Percentiles rank a stretch among this genome's conserved stretches.
These are phyloP conservation scores for Galeopsomyia nigrocyanea DNA, from an alignment of 2,888 invertebrate species.

Conservation along the genomic window DNA sequence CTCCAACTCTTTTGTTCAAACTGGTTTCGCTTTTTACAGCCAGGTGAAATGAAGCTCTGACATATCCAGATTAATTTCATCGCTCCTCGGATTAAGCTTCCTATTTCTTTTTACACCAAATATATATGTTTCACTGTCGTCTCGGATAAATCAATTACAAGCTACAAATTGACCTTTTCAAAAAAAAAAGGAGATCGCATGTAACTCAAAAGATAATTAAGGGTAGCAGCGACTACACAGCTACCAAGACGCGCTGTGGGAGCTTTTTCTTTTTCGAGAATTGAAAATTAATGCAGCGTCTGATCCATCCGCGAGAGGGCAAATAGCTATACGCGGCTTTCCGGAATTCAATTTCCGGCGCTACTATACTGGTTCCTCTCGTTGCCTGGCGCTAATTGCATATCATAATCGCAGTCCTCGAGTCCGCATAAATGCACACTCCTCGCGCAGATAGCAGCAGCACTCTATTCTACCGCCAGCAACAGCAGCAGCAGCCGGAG, in stretches of 20 bases:
- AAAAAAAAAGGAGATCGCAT: background rate
- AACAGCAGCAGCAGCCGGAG: too few relatives aligned
- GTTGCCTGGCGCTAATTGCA: constrained; percentile 23
- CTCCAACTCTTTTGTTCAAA: background rate
- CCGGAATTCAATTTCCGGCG: constrained; percentile 43
- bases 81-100: too few relatives aligned
- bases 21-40: constrained; percentile 8
- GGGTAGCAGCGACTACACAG: background rate
- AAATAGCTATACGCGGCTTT: constrained; percentile 9
- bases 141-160: too few relatives aligned
- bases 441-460: background rate
- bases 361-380: constrained; percentile 18
- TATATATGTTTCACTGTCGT: too few relatives aligned
- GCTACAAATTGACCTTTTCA: background rate
- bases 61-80: too few relatives aligned
- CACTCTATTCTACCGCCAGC: background rate
- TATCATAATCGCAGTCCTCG: constrained; percentile 19
- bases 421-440: constrained; percentile 17
- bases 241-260: too few relatives aligned
- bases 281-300: too few relatives aligned
- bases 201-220: background rate
- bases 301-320: background rate
- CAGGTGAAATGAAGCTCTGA: too few relatives aligned
- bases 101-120: too few relatives aligned
- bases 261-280: too few relatives aligned